Percentiles rank a stretch among this genome's conserved stretches.
These are phyloP conservation scores for Ispidina picta DNA, from an alignment of 2,797 vertebrate species.

Conservation along the genomic window DNA sequence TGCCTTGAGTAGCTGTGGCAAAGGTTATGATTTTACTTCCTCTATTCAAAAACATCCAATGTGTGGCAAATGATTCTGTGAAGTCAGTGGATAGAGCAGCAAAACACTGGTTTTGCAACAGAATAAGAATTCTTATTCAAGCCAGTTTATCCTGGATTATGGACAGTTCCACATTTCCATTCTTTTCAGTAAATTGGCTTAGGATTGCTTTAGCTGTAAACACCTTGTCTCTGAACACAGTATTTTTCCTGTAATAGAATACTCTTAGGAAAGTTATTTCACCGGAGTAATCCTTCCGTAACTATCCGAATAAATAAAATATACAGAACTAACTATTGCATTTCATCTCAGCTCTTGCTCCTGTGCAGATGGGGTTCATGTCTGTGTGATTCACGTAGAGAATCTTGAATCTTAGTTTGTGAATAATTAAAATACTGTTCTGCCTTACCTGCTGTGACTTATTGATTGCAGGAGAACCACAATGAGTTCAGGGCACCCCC, in stretches of 20 bases:
- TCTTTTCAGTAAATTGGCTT: not conserved
- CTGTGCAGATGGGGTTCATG: accelerated
- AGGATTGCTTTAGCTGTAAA: not conserved
- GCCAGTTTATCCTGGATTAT: not conserved
- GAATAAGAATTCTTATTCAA: not conserved
- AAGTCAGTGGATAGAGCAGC: not conserved
- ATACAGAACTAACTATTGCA: not conserved
- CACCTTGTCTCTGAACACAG: not conserved
- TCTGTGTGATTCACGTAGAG: not conserved
- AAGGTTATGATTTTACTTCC: not conserved
- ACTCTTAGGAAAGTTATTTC: not conserved
- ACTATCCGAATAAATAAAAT: not conserved
- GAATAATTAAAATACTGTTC: not conserved
- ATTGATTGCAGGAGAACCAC: not conserved
- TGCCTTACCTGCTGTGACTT: not conserved
- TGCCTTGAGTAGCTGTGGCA: not conserved
- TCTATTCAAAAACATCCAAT: not conserved
- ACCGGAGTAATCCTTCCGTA: not conserved
- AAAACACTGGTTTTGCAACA: accelerated
- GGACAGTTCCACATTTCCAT: not conserved
- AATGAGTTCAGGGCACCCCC: not conserved
- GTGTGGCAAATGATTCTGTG: not conserved
- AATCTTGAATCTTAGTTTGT: not conserved
- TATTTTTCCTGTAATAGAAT: not conserved
- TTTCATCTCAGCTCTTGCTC: not conserved